These are phyloP conservation scores for Prionace glauca DNA, from an alignment of 2,797 vertebrate genomes.

Conservation along the genomic window DNA sequence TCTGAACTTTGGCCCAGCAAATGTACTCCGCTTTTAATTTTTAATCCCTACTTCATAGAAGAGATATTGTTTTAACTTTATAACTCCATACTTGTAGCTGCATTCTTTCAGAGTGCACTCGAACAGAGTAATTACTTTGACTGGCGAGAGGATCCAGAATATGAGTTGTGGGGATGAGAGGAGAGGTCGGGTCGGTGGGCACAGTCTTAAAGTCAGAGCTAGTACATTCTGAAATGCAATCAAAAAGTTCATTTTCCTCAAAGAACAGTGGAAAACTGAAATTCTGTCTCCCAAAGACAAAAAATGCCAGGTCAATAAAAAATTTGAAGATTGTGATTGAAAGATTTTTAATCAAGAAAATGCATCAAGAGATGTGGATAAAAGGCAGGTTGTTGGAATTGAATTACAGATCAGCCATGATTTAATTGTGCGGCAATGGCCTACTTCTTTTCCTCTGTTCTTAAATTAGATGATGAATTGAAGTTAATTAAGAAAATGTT, in stretches of 20 bases:
- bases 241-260: background rate
- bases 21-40: no score
- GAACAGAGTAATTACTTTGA: background rate
- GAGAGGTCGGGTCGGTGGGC: no score
- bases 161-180: background rate
- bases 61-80: no score
- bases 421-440: background rate
- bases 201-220: background rate
- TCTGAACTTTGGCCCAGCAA: no score
- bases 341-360: background rate
- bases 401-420: background rate
- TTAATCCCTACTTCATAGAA: no score
- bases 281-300: background rate
- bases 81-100: no score
- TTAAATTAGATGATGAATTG: constrained; percentile 2
- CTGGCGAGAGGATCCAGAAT: background rate
- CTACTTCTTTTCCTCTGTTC: background rate
- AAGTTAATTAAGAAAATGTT: constrained; percentile 16
- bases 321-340: background rate
- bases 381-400: background rate
- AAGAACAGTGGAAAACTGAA: background rate
- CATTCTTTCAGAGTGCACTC: no score
- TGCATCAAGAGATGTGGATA: background rate
- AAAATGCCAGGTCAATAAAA: background rate
- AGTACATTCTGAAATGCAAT: background rate